Conservation (phyloP, 37 sponge, comb jelly and placozoan genomes). For the Cladorhizidae sp. region DNA sequence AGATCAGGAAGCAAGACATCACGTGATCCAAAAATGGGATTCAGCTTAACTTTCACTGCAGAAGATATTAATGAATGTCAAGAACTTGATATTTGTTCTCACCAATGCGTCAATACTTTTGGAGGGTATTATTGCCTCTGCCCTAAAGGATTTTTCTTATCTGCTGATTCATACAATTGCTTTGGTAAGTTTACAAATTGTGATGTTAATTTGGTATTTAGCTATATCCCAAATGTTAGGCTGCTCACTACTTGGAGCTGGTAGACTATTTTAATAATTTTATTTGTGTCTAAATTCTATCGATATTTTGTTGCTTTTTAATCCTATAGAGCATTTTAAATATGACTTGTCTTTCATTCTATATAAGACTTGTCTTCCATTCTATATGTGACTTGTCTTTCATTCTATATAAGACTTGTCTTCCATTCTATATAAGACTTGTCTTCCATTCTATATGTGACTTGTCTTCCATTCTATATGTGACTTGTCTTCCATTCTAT, state of each 20-base stretch:
- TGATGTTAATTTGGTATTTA: neutral
- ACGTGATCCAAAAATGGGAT: neutral
- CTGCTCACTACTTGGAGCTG: neutral
- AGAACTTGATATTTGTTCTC: slow-evolving; percentile 30
- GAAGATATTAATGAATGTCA: slow-evolving; percentile 60
- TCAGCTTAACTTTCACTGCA: neutral
- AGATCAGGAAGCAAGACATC: neutral
- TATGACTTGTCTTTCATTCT: neutral
- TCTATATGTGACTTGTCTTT: neutral
- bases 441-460: neutral
- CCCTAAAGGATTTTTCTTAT: slow-evolving; percentile 46
- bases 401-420: too few relatives aligned
- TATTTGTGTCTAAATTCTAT: neutral
- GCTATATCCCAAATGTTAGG: neutral
- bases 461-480: neutral
- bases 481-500: neutral
- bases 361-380: neutral
- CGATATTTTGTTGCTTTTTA: neutral
- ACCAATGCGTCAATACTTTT: slow-evolving; percentile 42
- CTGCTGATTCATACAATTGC: slow-evolving; percentile 42
- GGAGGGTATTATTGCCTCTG: slow-evolving; percentile 56
- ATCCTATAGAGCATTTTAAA: neutral
- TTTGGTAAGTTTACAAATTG: slow-evolving; percentile 40
- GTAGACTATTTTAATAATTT: neutral
- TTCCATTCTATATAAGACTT: neutral